Conservation (phyloP, 2,888 invertebrate genomes). For the Euclidia mi region DNA sequence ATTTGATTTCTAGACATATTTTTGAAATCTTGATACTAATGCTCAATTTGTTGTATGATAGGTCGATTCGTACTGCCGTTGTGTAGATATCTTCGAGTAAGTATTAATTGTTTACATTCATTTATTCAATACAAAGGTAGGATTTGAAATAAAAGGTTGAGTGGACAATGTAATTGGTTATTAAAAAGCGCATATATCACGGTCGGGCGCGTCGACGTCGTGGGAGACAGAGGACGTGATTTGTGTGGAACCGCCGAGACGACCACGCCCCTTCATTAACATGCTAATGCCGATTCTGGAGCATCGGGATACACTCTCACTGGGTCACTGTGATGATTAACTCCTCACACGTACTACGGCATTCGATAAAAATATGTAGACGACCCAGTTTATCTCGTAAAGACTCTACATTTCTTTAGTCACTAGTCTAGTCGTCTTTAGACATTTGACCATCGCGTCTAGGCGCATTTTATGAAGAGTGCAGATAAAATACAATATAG, state of each 20-base stretch:
- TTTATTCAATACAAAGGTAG: slow-evolving; percentile 30
- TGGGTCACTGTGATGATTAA: slow-evolving; percentile 43
- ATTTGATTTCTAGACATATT: too few relatives aligned
- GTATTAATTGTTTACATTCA: slow-evolving; percentile 4
- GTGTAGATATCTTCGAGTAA: neutral
- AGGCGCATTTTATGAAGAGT: too few relatives aligned
- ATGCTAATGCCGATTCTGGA: slow-evolving; percentile 84
- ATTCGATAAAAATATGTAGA: slow-evolving; percentile 5
- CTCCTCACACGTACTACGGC: slow-evolving; percentile 12
- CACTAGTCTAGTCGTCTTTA: too few relatives aligned
- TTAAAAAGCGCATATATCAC: slow-evolving; percentile 86
- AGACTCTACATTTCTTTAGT: too few relatives aligned
- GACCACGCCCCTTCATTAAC: slow-evolving; percentile 86
- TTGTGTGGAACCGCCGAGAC: slow-evolving; percentile 67
- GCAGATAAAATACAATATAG: too few relatives aligned
- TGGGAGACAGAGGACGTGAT: slow-evolving; percentile 75
- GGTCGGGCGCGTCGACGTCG: slow-evolving; percentile 63
- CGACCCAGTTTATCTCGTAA: too few relatives aligned
- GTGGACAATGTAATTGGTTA: slow-evolving; percentile 85
- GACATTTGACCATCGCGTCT: too few relatives aligned
- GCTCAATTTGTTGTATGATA: too few relatives aligned
- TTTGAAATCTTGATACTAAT: too few relatives aligned
- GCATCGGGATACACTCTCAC: slow-evolving; percentile 60
- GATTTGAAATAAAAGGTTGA: slow-evolving; percentile 38
- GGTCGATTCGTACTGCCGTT: too few relatives aligned